Evolutionary conservation across 2,888 invertebrate species (phyloP).

Genomic region (Drosophila nr. fundita): DNA sequence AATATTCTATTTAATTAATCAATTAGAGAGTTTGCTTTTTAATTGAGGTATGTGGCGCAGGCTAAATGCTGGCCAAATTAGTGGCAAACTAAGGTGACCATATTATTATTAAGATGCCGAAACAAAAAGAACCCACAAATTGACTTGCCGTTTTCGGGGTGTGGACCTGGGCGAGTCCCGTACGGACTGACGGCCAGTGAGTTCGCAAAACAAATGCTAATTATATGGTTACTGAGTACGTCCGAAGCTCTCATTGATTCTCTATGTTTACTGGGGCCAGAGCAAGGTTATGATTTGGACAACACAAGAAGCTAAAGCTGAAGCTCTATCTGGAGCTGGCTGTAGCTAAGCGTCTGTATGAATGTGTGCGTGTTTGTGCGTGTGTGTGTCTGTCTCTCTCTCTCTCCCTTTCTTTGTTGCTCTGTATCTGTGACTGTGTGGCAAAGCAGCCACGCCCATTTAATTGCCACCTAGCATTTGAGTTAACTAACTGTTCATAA

Average conservation of each 20-base stretch:
- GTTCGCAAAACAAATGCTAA: slow-evolving; percentile 72
- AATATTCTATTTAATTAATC: slow-evolving; percentile 69
- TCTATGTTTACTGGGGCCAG: slow-evolving; percentile 23
- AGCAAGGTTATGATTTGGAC: slow-evolving; percentile 71
- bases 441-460: slow-evolving; percentile 70
- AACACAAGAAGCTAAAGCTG: slow-evolving; percentile 51
- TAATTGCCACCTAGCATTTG: slow-evolving; percentile 81
- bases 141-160: slow-evolving; percentile 69
- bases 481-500: slow-evolving; percentile 81
- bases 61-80: slow-evolving; percentile 67
- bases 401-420: slow-evolving; percentile 23
- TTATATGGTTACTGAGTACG: slow-evolving; percentile 70
- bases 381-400: slow-evolving; percentile 21
- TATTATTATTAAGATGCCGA: slow-evolving; percentile 57
- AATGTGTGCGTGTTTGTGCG: slow-evolving; percentile 13
- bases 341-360: not conserved
- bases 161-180: slow-evolving; percentile 74
- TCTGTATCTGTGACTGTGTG: slow-evolving; percentile 27
- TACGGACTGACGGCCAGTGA: slow-evolving; percentile 35
- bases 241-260: slow-evolving; percentile 63
- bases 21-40: slow-evolving; percentile 73
- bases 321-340: slow-evolving; percentile 4
- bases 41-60: slow-evolving; percentile 57
- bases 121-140: slow-evolving; percentile 59
- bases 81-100: slow-evolving; percentile 58